These are phyloP conservation scores for Phrynocephalus forsythii DNA, from an alignment of 2,797 vertebrate species.

Conservation along the genomic window DNA sequence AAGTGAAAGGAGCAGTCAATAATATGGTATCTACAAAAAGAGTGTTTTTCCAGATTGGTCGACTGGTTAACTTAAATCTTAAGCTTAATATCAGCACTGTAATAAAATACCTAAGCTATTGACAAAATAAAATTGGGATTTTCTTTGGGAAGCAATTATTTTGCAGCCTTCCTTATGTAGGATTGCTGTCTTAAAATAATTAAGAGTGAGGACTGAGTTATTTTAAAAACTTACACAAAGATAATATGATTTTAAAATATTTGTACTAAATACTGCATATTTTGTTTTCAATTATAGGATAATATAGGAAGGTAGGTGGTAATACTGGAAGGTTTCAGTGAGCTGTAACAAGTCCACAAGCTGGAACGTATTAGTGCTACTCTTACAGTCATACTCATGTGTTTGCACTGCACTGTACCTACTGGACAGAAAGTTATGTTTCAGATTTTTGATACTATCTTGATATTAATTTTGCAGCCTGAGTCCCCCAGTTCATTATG, in stretches of 20 bases:
- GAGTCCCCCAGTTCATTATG: slow-evolving; percentile 16
- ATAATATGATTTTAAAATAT: slow-evolving; percentile 42
- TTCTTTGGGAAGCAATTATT: slow-evolving; percentile 54
- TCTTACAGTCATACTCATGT: background rate
- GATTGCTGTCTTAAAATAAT: slow-evolving; percentile 69
- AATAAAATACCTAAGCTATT: slow-evolving; percentile 52
- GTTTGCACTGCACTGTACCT: slow-evolving; percentile 44
- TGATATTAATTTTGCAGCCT: background rate
- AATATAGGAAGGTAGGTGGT: background rate
- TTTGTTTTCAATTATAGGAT: slow-evolving; percentile 30
- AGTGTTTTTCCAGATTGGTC: slow-evolving; percentile 20
- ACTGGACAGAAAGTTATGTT: slow-evolving; percentile 18
- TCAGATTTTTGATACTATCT: slow-evolving; percentile 25
- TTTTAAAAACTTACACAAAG: slow-evolving; percentile 18
- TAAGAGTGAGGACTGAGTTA: slow-evolving; percentile 36
- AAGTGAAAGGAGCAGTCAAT: background rate
- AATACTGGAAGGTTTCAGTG: background rate
- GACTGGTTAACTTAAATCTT: slow-evolving; percentile 28
- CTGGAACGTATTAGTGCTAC: slow-evolving; percentile 34
- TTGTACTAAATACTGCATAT: background rate
- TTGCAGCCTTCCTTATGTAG: slow-evolving; percentile 41
- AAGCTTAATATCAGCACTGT: slow-evolving; percentile 18
- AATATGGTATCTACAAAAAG: slow-evolving; percentile 9
- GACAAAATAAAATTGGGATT: slow-evolving; percentile 33
- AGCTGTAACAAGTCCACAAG: slow-evolving; percentile 25